Conservation (phyloP, 2,113 vertebrate species). For the Brienomyrus longianalis region DNA sequence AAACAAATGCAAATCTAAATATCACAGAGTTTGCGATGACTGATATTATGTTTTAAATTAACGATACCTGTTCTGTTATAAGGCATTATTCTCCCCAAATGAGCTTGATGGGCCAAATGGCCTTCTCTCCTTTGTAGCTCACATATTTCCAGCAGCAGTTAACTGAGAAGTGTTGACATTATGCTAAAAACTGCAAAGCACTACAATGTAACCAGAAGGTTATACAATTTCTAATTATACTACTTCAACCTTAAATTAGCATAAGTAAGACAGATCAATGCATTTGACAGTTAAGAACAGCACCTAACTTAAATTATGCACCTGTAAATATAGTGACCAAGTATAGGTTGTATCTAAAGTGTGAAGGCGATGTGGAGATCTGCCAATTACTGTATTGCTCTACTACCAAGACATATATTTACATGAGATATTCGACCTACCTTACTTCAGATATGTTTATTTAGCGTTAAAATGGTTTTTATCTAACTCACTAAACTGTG, state of each 20-base stretch:
- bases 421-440: background rate
- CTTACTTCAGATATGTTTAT: background rate
- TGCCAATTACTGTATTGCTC: background rate
- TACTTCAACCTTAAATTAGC: background rate
- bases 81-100: background rate
- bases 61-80: background rate
- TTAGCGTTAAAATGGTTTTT: background rate
- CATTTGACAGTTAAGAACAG: background rate
- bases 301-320: background rate
- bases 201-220: background rate
- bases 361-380: background rate
- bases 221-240: background rate
- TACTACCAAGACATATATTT: background rate
- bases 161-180: background rate
- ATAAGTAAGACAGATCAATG: background rate
- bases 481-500: background rate
- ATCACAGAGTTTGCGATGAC: background rate
- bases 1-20: background rate
- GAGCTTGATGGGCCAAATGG: too few relatives aligned
- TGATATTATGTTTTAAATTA: background rate
- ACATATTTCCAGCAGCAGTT: background rate
- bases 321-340: slow-evolving; percentile 4
- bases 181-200: background rate
- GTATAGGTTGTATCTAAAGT: background rate
- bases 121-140: background rate